Base-by-base conservation (phyloP, 2,888 invertebrate genomes). In the Auanema freiburgensis region DNA sequence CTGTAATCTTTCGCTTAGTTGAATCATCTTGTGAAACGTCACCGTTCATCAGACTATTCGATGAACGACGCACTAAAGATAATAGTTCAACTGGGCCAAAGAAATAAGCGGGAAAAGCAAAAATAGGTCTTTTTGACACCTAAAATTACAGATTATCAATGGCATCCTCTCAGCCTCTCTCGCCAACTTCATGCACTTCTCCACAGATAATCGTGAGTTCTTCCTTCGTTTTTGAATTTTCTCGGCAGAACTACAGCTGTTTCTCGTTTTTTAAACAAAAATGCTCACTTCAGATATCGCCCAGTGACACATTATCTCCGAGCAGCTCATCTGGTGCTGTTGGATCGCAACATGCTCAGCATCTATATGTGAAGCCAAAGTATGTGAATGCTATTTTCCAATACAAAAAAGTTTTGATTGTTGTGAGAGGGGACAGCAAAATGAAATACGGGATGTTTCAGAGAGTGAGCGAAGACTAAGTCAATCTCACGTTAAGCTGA, bases 241-340 rank as follows among this genome's bases (percentile, higher is more conserved):
- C 24, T 57, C 57, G 46, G 61, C 50, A 14, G 59, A 66, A 12
- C 64, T 58, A 60, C 66, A 69, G 50, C 52, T 65, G n/a, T 60
- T 66, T n/a, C 66, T 65, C 55, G 66, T 65, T 14, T n/a, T n/a
- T n/a, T 64, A 66, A 62, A 66, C 66, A 18, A 64, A 60, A 66
- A 33, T 5, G 33, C 33, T 33, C 33, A 33, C 33, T 33, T 33
- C 33, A 33, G 33, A 33, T 33, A 5, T 33, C 33, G 33, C 33
- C 33, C 8, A 33, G 33, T 33, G 33, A 33, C 33, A 33, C 33
- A 5, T 33, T 33, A 16, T 52, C 52, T 52, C 23, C 21, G 52
- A 21, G 23, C 24, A 24, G 14, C 52, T 21, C 52, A 21, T 46
- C 46, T 21, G 46, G 21, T 46, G 46, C 16, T 46, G 46, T 46